A percentile compares a stretch with the other conserved stretches of the same genome.
Conservation (phyloP, 2,797 vertebrate genomes). For the Dromococcyx pavoninus region DNA sequence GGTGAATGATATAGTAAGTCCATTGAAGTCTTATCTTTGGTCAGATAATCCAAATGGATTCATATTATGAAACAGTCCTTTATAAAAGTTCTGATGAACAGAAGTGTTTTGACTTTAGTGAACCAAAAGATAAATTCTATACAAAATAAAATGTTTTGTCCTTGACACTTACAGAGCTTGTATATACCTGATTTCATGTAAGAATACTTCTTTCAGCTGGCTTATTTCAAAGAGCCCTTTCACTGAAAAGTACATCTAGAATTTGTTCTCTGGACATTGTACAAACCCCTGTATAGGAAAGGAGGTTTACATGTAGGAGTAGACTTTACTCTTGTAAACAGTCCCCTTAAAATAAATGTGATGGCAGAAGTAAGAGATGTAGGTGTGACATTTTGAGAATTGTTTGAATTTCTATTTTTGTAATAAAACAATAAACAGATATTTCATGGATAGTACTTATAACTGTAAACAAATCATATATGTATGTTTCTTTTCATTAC, state of each 20-base stretch:
- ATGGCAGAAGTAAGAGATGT: background rate
- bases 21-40: conserved; percentile 80
- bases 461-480: background rate
- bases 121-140: conserved; percentile 58
- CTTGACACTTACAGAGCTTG: conserved; percentile 40
- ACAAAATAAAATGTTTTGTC: conserved; percentile 51
- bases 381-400: background rate
- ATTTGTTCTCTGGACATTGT: background rate
- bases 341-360: background rate
- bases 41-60: conserved; percentile 80
- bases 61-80: conserved; percentile 74
- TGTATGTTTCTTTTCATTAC: background rate
- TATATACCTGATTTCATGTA: conserved; percentile 11
- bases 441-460: background rate
- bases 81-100: conserved; percentile 71
- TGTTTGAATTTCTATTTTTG: background rate
- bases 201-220: background rate
- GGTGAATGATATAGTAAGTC: conserved; percentile 74
- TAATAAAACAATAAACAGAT: background rate
- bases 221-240: background rate
- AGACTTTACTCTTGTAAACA: background rate
- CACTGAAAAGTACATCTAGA: background rate
- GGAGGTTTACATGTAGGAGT: fast-evolving
- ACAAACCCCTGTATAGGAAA: background rate
- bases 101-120: conserved; percentile 62